phyloP scores from a whole-genome alignment of 2,797 vertebrate genomes.

The Acanthurus lineatus region DNA sequence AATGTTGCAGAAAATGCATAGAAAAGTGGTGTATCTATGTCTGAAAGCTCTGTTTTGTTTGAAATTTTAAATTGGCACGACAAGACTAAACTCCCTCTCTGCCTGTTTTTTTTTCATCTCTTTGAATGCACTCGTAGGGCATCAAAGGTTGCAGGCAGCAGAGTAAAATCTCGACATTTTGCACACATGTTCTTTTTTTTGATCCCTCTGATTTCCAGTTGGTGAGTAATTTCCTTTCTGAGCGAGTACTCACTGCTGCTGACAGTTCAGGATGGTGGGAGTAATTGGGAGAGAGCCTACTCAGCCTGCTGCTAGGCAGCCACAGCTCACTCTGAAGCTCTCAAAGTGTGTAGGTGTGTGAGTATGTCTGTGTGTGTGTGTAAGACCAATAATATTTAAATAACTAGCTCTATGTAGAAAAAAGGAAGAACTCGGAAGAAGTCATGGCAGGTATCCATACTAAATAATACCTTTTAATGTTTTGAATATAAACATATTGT shows the following conservation, averaged over 20 bases:
- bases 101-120: background rate
- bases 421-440: slow-evolving; percentile 12
- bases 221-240: slow-evolving; percentile 48
- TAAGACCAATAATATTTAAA: slow-evolving; percentile 43
- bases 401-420: slow-evolving; percentile 32
- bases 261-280: slow-evolving; percentile 54
- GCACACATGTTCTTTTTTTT: background rate
- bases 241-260: slow-evolving; percentile 44
- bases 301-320: slow-evolving; percentile 78
- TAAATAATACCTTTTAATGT: background rate
- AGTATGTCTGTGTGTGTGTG: slow-evolving; percentile 5
- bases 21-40: background rate
- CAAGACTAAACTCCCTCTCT: background rate
- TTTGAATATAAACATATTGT: background rate
- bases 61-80: background rate
- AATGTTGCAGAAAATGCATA: background rate
- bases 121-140: background rate
- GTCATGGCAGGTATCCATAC: slow-evolving; percentile 21
- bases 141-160: background rate
- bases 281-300: slow-evolving; percentile 58
- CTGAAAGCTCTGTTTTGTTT: slow-evolving; percentile 12
- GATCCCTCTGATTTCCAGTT: slow-evolving; percentile 46
- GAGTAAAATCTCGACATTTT: slow-evolving; percentile 8
- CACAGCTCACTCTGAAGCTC: slow-evolving; percentile 39
- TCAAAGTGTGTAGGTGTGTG: slow-evolving; percentile 11